Evolutionary conservation across 2,113 vertebrate species (phyloP), one percentile per base, ranked within the genome.

Genomic region (Alaudala cheleensis): DNA sequence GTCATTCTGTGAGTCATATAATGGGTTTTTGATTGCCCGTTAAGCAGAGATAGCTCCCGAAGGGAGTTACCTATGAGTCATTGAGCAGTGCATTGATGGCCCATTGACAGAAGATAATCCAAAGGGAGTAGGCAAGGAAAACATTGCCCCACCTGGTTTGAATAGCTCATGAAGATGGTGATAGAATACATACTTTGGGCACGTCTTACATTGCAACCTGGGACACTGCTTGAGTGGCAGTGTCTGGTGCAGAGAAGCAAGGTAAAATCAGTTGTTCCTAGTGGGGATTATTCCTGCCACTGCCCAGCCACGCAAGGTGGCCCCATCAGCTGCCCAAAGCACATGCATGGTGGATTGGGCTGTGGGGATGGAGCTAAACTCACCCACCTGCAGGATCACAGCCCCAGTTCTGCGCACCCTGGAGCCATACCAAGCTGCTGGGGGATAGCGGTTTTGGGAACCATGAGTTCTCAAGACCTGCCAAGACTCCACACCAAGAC

Each of bases 201-300:
- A n/a, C n/a, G n/a, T n/a, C n/a, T n/a, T n/a, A n/a, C n/a, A n/a
- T n/a, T n/a, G n/a, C n/a, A n/a, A n/a, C 14, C 14, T 14, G 14
- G 10, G 40, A 40, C 14, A 14, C 42, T n/a, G 62, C n/a, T 11
- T 18, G 5, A 26, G 8, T 10, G 7, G 74, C 67, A 74, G 66
- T 0, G 0, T 39, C 39, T 81, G 50, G 31, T 12, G 3, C 44
- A 29, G 81, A 53, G 61, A 9, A 11, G 19, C 69, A 62, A 53
- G 37, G 39, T 64, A 23, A 73, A 73, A 69, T 31, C 4, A 2
- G 11, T 33, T 51, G 15, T 37, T 83, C 44, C 23, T 12, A 26
- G 44, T 4, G 2, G 26, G 22, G 33, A 24, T 50, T 28, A 56
- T 74, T 49, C 20, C 58, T 67, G 33, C 51, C 4, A 4, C 28